Percentiles rank a stretch among this genome's conserved stretches.
These are phyloP conservation scores for Hypolimnas misippus DNA, from an alignment of 2,888 invertebrate genomes.

Conservation along the genomic window DNA sequence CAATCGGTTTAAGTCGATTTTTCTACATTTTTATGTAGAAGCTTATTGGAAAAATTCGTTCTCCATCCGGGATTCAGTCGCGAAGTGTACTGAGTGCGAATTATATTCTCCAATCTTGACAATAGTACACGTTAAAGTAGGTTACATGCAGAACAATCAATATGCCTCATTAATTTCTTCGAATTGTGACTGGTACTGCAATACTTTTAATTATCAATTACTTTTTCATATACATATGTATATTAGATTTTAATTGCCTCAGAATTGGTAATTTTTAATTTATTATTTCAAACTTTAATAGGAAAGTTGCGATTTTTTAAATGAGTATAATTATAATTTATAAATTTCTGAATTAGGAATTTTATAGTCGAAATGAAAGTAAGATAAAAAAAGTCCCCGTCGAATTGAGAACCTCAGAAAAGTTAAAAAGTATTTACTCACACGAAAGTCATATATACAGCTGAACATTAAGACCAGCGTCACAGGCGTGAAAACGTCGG, in stretches of 20 bases:
- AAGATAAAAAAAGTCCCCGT: too few species aligned
- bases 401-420: too few species aligned
- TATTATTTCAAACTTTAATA: too few species aligned
- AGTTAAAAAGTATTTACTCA: too few species aligned
- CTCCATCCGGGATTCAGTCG: conserved; percentile 68
- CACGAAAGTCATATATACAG: too few species aligned
- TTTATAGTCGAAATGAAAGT: too few species aligned
- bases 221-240: neutral
- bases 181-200: neutral
- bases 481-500: conserved; percentile 22
- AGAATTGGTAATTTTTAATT: too few species aligned
- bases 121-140: conserved; percentile 37
- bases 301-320: too few species aligned
- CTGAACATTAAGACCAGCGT: too few species aligned
- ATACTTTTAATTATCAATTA: conserved; percentile 4
- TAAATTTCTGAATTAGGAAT: too few species aligned
- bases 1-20: conserved; percentile 52
- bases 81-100: conserved; percentile 65
- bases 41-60: conserved; percentile 65
- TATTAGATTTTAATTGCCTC: too few species aligned
- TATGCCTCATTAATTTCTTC: conserved; percentile 7
- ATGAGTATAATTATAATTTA: too few species aligned
- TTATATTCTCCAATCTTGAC: conserved; percentile 55
- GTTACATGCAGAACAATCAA: conserved; percentile 6
- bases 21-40: conserved; percentile 53